Conservation (phyloP, 2,113 vertebrate species). For the Mustela nigripes region DNA sequence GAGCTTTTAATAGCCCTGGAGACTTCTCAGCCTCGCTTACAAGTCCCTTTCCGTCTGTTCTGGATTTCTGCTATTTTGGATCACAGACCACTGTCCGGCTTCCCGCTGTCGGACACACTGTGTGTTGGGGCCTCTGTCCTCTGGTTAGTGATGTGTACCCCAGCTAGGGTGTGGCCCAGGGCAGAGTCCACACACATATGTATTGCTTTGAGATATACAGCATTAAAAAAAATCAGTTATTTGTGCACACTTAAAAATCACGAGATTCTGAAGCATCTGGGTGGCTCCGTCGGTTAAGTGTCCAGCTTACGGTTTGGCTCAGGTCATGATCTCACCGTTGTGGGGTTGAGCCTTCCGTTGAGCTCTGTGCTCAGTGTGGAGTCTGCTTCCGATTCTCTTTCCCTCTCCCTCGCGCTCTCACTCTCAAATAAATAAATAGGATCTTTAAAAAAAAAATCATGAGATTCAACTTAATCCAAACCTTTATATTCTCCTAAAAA, state of each 20-base stretch:
- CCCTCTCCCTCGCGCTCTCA: too few relatives aligned
- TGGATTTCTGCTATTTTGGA: rapidly evolving
- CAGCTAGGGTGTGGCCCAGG: not conserved
- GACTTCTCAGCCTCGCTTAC: not conserved
- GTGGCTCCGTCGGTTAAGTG: too few relatives aligned
- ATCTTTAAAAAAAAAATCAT: not conserved
- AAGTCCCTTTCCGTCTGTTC: not conserved
- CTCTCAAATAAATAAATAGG: too few relatives aligned
- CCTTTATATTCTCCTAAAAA: not conserved
- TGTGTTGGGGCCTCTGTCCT: not conserved
- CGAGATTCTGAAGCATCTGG: too few relatives aligned
- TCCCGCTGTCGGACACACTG: rapidly evolving
- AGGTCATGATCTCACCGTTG: too few relatives aligned
- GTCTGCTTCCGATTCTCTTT: too few relatives aligned
- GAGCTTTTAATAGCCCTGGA: not conserved
- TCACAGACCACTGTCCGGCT: not conserved
- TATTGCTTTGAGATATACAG: not conserved
- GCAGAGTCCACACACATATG: too few relatives aligned
- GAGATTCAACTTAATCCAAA: not conserved
- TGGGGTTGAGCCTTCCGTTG: too few relatives aligned
- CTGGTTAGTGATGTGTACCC: rapidly evolving
- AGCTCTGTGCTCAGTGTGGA: too few relatives aligned
- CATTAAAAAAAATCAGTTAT: not conserved
- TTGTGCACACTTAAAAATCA: not conserved
- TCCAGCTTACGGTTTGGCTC: too few relatives aligned